Base-by-base conservation (phyloP, 2,888 invertebrate genomes). In the Cremastinae sp. region DNA sequence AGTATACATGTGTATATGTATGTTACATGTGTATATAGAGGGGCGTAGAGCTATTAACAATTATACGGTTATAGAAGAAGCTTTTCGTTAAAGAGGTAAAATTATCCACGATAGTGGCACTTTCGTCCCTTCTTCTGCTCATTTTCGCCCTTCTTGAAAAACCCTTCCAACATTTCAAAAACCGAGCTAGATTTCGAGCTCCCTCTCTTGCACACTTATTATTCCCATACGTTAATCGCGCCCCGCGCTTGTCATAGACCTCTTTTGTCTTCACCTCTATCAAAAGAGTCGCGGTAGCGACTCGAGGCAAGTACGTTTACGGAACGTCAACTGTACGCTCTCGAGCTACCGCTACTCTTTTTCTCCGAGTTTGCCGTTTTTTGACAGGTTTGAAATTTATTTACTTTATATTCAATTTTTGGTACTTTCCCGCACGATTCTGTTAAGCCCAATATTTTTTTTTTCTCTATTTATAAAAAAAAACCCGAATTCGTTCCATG, bases 31-130 rank as follows among this genome's bases (percentile, higher is more conserved):
- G n/a, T n/a, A n/a, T n/a, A n/a, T n/a, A n/a, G n/a, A n/a, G n/a
- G 5, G 28, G 55, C 20, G 41, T 39, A 51, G 47, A 72, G 49
- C 49, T 41, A n/a, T n/a, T n/a, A 41, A 49, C 56, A 58, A 72
- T 62, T 35, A n/a, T n/a, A 41, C 58, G 16, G 58, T 64, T 65
- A n/a, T n/a, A 18, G 14, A 55, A 16, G 35, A 43, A 71, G 64
- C 56, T 64, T 56, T 28, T 59, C 37, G 55, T 59, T 35, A 43
- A 53, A 22, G 55, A 47, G 18, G 71, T 55, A 55, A 49, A 73
- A 73, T 73, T 66, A 73, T 65, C 59, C 45, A 47, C 58, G 39
- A 65, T 73, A 53, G 59, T 53, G 53, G 51, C 49, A 45, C 72
- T 65, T 58, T 65, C 59, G 51, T 73, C 65, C 51, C 49, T 18